Evolutionary conservation across 2,113 vertebrate species (phyloP), one percentile per base, ranked within the genome.

Genomic region (Takifugu bimaculatus): DNA sequence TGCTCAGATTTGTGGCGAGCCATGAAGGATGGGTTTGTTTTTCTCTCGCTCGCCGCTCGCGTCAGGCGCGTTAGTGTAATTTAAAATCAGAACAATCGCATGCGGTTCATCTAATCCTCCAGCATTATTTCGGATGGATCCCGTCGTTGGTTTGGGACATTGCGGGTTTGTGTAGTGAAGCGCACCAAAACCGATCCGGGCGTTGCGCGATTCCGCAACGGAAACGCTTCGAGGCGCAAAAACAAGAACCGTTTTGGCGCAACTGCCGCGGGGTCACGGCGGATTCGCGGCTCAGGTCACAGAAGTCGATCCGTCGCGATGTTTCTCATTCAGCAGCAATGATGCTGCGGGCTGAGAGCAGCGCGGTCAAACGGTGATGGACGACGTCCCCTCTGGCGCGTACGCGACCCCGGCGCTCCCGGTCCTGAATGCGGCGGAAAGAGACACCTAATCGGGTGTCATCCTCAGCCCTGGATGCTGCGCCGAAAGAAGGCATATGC

Each of bases 401-500:
- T 35, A 70, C 54, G n/a, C 70, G 66, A 75, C 72, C 74, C 65
- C 79, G 69, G 42, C 66, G 2, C 20, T 68, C 50, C 48, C 71
- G 68, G 86, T 85, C 77, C 86, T 92, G 87, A 84, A 88, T 90
- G 85, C 82, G 60, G 75, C 81, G 76, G 70, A 71, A 65, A 84
- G 62, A 81, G 83, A 82, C 78, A 79, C 83, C 81, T 69, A 59
- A 49, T 29, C 75, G 70, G 74, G 84, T 85, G 78, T 84, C 68
- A 78, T 78, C 79, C 51, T 69, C 72, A 71, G 67, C 75, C 57
- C 83, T 63, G 88, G 87, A 88, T 89, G 87, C 83, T 87, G 84
- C 85, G 83, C 82, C 78, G 85, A 70, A 92, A 86, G 63, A 97
- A 97, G 94, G 92, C 94, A 56, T 99, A 99, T 91, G 72, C 92